Conservation (phyloP, 2,888 invertebrate genomes). For the Sipunculus nudus region DNA sequence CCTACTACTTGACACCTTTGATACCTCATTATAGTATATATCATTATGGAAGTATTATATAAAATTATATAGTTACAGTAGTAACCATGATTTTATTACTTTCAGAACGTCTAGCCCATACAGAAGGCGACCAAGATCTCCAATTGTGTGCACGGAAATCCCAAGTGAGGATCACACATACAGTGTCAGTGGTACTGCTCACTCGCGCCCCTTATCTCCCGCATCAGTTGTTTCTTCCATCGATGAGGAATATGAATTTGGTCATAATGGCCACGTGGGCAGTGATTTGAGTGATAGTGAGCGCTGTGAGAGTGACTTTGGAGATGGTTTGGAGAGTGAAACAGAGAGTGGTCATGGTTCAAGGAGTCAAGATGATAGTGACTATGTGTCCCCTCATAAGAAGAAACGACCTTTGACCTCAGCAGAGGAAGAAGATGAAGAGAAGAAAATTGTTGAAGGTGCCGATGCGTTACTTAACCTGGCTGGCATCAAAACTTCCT, state of each 20-base stretch:
- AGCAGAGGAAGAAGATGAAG: constrained; percentile 60
- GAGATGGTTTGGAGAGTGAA: constrained; percentile 10
- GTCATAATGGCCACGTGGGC: constrained; percentile 39
- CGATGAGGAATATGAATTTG: constrained; percentile 66
- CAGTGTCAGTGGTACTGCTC: constrained; percentile 72
- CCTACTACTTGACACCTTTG: too few relatives aligned
- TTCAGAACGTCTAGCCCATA: too few relatives aligned
- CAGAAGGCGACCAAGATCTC: constrained; percentile 34
- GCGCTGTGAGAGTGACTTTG: constrained; percentile 35
- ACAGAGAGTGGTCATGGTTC: too few relatives aligned
- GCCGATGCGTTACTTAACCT: constrained; percentile 82
- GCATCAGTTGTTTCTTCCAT: constrained; percentile 64
- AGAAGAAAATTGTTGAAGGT: constrained; percentile 78
- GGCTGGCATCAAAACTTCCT: constrained; percentile 72
- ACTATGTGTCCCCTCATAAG: too few relatives aligned
- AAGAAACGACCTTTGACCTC: too few relatives aligned
- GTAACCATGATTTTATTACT: background rate
- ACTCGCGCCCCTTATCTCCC: constrained; percentile 41
- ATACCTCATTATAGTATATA: too few relatives aligned
- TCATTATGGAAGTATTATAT: too few relatives aligned
- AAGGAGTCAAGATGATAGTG: too few relatives aligned
- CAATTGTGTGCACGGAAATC: constrained; percentile 80
- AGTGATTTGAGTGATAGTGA: constrained; percentile 25
- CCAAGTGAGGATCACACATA: constrained; percentile 95
- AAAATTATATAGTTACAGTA: too few relatives aligned